Evolutionary conservation across 2,888 invertebrate genomes (phyloP), one percentile per base, ranked within the genome.

Genomic region (Phengaris alcon): DNA sequence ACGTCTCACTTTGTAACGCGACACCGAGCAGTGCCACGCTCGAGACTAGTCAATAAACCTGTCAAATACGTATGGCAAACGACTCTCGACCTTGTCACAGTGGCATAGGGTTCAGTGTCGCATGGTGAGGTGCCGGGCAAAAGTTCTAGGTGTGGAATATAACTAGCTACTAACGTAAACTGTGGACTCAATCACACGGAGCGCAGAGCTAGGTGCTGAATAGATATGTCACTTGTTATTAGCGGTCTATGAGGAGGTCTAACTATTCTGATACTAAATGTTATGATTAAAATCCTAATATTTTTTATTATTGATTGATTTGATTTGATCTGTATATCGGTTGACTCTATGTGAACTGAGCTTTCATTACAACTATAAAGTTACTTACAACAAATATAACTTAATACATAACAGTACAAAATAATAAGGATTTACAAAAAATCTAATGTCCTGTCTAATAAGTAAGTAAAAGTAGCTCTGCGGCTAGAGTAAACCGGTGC

Each of bases 131-230:
- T 48, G 44, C 79, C 75, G 75, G 80, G 75, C 76, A 76, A 78
- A 82, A 82, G 82, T 82, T 80, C 77, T 82, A 86, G 85, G 85
- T 86, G 86, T 85, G 84, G 84, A 86, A 86, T 85, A 85, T 84
- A 85, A 86, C 85, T 84, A 83, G 84, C 83, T 79, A 83, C 83
- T 83, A 83, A 84, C 83, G 84, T 86, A 85, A 84, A 86, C 84
- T 84, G 85, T 85, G 82, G 84, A 85, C 84, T 85, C 85, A 85
- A 87, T 87, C 86, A 86, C 82, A 86, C 81, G 81, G 77, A 79
- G 46, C 52, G 76, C 76, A 77, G 75, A 44, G 51, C 35, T 59
- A 6, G 52, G 68, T 64, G 13, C 2, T 8, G 13, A 6, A 22
- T 68, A 74, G 74, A 74, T 52, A 74, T 22, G 74, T 35, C 46